Base-by-base conservation (phyloP, 2,113 vertebrate species). In the Platysternon megacephalum region DNA sequence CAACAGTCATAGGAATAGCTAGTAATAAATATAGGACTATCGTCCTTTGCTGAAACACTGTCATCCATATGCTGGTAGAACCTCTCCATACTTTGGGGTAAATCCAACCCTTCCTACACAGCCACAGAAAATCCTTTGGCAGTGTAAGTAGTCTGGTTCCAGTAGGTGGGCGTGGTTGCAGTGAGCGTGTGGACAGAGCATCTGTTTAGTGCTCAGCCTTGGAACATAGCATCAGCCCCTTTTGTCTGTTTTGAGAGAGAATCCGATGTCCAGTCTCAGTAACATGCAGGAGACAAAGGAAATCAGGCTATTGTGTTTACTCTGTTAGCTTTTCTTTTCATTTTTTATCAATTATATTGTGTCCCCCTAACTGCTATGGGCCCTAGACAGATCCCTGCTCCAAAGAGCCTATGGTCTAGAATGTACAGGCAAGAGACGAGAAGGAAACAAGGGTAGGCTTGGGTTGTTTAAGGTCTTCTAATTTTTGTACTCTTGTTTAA, bases 301-400 rank as follows among this genome's bases (percentile, higher is more conserved):
- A 86, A 89, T 32, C 6, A 53, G 1, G 3, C 8, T 17, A 87
- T 17, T 3, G 17, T 82, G 85, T 87, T 49, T 1, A 11, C 3
- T 87, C 39, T 42, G 2, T 74, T 76, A 84, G 6, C 2, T 39
- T 74, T 74, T 74, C 16, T 39, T 74, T 74, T 42, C 5, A 11
- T 16, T 42, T 61, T 24, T 89, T 53, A 68, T 32, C 74, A 89
- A 78, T 56, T 49, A 28, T 7, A 80, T 80, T 52, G 86, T 10
- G 12, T 11, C 21, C 86, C 48, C 84, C 29, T 16, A 32, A 65
- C 14, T 6, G 1, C n/a, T 80, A 52, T 0, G 0, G 6, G 6
- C 11, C 19, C 2, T 42, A 11, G 11, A 2, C 6, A 8, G 28
- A 0, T 13, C 3, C 5, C 82, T 85, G 53, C 11, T 86, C 3